A percentile compares a stretch with the other conserved stretches of the same genome.
Evolutionary conservation across 2,888 invertebrate genomes (phyloP).

Genomic region (Punctoribates punctum): DNA sequence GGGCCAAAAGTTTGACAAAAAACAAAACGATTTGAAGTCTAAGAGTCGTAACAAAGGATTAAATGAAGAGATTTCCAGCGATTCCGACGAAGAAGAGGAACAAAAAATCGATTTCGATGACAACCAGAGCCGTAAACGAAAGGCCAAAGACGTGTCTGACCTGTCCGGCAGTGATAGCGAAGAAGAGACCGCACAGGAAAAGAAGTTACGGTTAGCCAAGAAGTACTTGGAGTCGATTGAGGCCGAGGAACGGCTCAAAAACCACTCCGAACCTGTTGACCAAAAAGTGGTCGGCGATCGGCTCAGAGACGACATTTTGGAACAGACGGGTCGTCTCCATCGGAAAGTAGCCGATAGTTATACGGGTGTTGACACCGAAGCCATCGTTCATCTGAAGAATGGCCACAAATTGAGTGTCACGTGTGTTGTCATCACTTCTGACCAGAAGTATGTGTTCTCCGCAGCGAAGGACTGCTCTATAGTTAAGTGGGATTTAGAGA

Average conservation of each 20-base stretch:
- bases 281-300: slow-evolving; percentile 66
- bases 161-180: slow-evolving; percentile 49
- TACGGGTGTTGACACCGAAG: slow-evolving; percentile 47
- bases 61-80: slow-evolving; percentile 42
- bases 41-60: background rate
- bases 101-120: background rate
- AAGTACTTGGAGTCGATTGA: slow-evolving; percentile 82
- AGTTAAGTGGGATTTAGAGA: slow-evolving; percentile 67
- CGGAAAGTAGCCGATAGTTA: slow-evolving; percentile 66
- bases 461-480: slow-evolving; percentile 84
- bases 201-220: slow-evolving; percentile 81
- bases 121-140: background rate
- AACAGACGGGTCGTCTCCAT: slow-evolving; percentile 75
- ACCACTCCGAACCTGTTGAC: slow-evolving; percentile 60
- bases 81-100: slow-evolving; percentile 3
- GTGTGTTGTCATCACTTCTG: slow-evolving; percentile 70
- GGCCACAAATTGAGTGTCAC: slow-evolving; percentile 76
- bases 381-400: slow-evolving; percentile 58
- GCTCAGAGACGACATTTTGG: slow-evolving; percentile 77
- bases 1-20: background rate
- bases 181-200: slow-evolving; percentile 79
- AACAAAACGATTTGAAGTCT: background rate
- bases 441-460: slow-evolving; percentile 69
- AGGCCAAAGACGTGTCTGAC: background rate
- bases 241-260: slow-evolving; percentile 66